These are phyloP conservation scores for Neotoma lepida DNA, from an alignment of 2,113 vertebrate genomes.

Conservation along the genomic window DNA sequence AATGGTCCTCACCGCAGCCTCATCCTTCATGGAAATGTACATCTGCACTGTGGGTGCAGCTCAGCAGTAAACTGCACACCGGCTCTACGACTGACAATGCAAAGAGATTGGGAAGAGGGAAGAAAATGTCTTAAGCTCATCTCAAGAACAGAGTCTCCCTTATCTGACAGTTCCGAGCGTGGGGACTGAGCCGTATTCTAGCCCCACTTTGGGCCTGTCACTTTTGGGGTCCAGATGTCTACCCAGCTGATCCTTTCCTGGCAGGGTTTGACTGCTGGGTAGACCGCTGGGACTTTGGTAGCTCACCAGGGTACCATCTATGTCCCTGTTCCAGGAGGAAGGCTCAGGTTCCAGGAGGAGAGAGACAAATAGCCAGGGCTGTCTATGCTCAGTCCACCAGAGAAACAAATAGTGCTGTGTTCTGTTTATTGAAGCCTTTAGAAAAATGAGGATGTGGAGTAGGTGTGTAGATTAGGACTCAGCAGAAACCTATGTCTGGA, in stretches of 20 bases:
- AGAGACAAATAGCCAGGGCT: neutral
- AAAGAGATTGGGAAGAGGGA: neutral
- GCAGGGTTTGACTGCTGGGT: neutral
- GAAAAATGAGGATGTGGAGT: neutral
- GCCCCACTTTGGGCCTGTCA: neutral
- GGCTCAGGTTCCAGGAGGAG: neutral
- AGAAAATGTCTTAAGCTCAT: neutral
- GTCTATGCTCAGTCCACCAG: neutral
- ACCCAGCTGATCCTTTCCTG: neutral
- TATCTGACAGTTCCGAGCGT: neutral
- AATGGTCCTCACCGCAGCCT: neutral
- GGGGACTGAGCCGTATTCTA: neutral
- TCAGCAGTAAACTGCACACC: too few relatives aligned
- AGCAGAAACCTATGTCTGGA: neutral
- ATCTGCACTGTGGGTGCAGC: neutral
- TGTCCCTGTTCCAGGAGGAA: neutral
- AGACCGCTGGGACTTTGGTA: neutral
- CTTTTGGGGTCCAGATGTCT: neutral
- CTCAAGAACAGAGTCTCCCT: neutral
- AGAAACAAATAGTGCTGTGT: neutral
- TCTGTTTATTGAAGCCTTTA: neutral
- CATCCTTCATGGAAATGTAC: neutral
- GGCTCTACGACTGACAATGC: neutral
- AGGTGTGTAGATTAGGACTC: neutral
- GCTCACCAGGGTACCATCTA: neutral